Conservation (phyloP, 2,797 vertebrate genomes). For the Tapirus indicus region DNA sequence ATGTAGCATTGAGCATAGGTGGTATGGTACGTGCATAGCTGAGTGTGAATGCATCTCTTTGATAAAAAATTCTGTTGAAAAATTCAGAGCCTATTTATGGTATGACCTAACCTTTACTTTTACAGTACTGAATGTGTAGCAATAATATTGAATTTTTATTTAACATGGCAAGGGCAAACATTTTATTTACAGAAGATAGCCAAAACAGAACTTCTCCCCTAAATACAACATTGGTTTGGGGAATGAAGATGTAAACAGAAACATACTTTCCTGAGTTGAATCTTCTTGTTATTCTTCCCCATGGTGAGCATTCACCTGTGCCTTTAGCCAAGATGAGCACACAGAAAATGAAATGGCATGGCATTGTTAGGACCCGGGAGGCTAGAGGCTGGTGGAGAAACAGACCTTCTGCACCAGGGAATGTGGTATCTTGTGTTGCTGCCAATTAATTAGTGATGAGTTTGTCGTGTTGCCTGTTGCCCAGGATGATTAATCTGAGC, state of each 20-base stretch:
- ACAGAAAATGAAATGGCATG: background rate
- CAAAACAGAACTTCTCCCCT: background rate
- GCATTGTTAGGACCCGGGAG: background rate
- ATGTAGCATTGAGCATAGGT: background rate
- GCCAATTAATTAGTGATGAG: slow-evolving; percentile 70
- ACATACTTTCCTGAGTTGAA: background rate
- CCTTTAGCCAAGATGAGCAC: background rate
- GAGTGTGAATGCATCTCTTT: slow-evolving; percentile 6
- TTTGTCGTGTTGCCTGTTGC: slow-evolving; percentile 63
- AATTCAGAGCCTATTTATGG: background rate
- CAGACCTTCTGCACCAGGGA: slow-evolving; percentile 53
- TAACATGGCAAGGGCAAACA: background rate
- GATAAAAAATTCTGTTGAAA: background rate
- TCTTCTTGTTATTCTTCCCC: background rate
- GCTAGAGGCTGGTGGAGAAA: background rate
- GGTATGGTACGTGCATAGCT: background rate
- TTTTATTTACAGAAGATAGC: background rate
- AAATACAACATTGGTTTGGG: background rate
- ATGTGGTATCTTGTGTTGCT: slow-evolving; percentile 9
- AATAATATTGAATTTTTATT: slow-evolving; percentile 26
- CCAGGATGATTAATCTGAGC: slow-evolving; percentile 71
- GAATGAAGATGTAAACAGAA: background rate
- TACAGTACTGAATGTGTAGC: background rate
- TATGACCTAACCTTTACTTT: background rate
- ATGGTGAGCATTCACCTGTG: background rate